A percentile compares a stretch with the other conserved stretches of the same genome.
phyloP scores from a whole-genome alignment of 2,888 invertebrate genomes.

The Yponomeuta evonymella region DNA sequence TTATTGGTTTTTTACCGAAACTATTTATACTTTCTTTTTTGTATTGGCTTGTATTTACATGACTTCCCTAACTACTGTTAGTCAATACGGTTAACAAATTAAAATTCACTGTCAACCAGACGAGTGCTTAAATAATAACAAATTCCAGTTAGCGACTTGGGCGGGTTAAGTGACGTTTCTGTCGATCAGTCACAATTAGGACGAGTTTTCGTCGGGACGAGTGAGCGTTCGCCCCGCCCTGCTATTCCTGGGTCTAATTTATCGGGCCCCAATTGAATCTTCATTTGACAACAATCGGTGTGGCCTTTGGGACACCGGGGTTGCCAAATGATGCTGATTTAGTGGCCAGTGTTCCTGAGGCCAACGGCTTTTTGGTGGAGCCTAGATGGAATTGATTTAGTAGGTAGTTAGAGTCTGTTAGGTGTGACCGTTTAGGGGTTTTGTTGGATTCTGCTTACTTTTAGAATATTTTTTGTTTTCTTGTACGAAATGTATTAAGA shows the following conservation, averaged over 20 bases:
- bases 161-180: too few species aligned
- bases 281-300: slow-evolving; percentile 69
- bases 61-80: too few species aligned
- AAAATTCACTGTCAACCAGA: too few species aligned
- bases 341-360: background rate
- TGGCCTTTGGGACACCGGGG: slow-evolving; percentile 38
- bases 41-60: too few species aligned
- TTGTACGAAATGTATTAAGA: too few species aligned
- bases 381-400: background rate
- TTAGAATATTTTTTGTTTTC: too few species aligned
- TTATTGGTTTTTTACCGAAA: too few species aligned
- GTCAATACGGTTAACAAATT: too few species aligned
- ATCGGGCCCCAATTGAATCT: slow-evolving; percentile 68
- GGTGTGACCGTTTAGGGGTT: background rate
- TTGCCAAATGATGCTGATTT: slow-evolving; percentile 10
- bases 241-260: slow-evolving; percentile 31
- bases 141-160: too few species aligned
- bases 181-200: background rate
- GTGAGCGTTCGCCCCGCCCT: background rate
- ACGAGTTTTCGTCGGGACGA: background rate
- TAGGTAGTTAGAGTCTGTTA: background rate
- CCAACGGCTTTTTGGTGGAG: background rate
- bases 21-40: too few species aligned
- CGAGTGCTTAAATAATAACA: too few species aligned
- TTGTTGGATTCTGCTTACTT: background rate